Evolutionary conservation across 2,888 invertebrate species (phyloP).

Genomic region (Apeira syringaria): DNA sequence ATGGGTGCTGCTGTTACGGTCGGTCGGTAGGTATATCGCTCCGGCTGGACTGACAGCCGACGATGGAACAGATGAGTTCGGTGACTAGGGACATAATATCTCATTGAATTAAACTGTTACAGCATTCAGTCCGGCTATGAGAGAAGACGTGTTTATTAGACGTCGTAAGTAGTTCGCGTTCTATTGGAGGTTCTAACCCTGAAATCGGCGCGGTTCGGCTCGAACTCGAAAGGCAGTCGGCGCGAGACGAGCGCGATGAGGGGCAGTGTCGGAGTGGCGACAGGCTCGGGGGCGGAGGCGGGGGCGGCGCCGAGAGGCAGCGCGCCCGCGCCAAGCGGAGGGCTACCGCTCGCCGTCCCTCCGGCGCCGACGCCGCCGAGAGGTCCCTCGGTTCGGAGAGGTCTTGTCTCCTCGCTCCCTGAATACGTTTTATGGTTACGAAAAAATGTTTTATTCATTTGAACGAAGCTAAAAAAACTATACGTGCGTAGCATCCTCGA

Average conservation of each 20-base stretch:
- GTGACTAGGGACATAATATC: too few relatives aligned
- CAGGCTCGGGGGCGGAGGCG: not conserved
- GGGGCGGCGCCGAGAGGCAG: not conserved
- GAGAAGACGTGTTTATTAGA: not conserved
- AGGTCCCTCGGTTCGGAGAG: not conserved
- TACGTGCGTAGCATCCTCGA: too few relatives aligned
- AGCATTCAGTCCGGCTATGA: too few relatives aligned
- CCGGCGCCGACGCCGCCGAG: not conserved
- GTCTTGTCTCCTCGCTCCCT: not conserved
- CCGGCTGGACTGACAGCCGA: too few relatives aligned
- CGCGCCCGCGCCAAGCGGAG: not conserved
- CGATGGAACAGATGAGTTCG: too few relatives aligned
- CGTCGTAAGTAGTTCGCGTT: not conserved
- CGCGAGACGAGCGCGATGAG: not conserved
- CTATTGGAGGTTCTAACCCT: constrained; percentile 42
- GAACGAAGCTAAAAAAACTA: too few relatives aligned
- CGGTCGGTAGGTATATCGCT: too few relatives aligned
- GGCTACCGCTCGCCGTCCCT: not conserved
- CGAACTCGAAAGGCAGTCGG: constrained; percentile 46
- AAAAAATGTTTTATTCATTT: too few relatives aligned
- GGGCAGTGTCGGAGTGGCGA: constrained; percentile 7
- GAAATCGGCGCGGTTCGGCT: constrained; percentile 67
- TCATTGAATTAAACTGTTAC: too few relatives aligned
- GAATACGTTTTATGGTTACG: too few relatives aligned
- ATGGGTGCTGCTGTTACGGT: too few relatives aligned